phyloP scores from a whole-genome alignment of 2,113 vertebrate species.

The Hirundichthys speculiger region DNA sequence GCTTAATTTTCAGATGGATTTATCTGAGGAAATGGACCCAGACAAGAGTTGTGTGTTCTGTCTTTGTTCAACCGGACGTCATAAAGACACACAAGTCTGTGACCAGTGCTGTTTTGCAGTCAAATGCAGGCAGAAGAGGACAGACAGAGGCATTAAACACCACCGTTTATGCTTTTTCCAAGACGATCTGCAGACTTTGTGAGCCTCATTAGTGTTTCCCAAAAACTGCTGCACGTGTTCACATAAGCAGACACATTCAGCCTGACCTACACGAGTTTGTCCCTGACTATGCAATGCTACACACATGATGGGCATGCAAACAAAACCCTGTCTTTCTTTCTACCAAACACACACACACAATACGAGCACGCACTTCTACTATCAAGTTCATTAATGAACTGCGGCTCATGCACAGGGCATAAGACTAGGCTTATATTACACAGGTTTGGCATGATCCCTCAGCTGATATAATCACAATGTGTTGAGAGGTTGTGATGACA shows the following conservation, averaged over 20 bases:
- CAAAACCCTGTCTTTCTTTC: conserved; percentile 13
- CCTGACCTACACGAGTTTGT: not conserved
- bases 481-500: conserved; percentile 72
- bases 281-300: not conserved
- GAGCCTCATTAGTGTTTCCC: conserved; percentile 38
- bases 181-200: conserved; percentile 35
- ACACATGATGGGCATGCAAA: conserved; percentile 15
- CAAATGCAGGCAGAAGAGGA: conserved; percentile 21
- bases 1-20: not conserved
- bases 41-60: conserved; percentile 14
- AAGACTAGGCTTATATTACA: conserved; percentile 59
- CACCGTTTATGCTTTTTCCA: conserved; percentile 41
- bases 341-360: not conserved
- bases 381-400: conserved; percentile 69
- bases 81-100: conserved; percentile 9
- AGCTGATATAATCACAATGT: conserved; percentile 67
- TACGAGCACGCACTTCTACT: not conserved
- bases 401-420: conserved; percentile 45
- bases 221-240: conserved; percentile 26
- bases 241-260: not conserved
- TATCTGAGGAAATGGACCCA: conserved; percentile 17
- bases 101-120: conserved; percentile 24
- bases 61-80: conserved; percentile 15
- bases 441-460: conserved; percentile 46
- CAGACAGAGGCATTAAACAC: conserved; percentile 41